Evolutionary conservation across 2,113 vertebrate species (phyloP).

Genomic region (Rhinopomastus cyanomelas): DNA sequence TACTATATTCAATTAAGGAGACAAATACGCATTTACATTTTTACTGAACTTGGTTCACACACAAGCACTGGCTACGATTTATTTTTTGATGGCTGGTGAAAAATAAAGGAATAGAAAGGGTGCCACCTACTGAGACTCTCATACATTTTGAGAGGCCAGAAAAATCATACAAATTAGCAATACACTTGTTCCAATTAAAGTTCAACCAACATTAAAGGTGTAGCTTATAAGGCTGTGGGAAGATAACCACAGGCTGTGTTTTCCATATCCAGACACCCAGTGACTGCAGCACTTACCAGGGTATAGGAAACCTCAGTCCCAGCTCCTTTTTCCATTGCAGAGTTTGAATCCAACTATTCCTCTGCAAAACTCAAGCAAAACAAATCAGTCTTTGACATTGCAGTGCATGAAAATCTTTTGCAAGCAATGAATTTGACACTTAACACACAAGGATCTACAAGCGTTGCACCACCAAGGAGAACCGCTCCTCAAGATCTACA

Average conservation of each 20-base stretch:
- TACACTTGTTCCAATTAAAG: neutral
- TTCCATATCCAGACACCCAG: neutral
- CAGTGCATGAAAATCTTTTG: neutral
- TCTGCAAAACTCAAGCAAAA: neutral
- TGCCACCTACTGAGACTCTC: slow-evolving; percentile 68
- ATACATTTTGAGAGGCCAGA: slow-evolving; percentile 7
- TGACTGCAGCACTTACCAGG: neutral
- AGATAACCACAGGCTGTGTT: neutral
- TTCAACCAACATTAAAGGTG: neutral
- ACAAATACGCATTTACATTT: slow-evolving; percentile 73
- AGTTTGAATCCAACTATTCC: neutral
- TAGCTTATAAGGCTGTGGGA: neutral
- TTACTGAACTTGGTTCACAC: slow-evolving; percentile 39
- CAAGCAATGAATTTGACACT: neutral
- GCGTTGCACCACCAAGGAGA: fast-evolving
- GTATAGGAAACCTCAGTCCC: neutral
- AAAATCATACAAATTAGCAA: neutral
- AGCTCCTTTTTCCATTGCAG: neutral
- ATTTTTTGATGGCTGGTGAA: slow-evolving; percentile 1
- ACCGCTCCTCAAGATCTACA: fast-evolving
- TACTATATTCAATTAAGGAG: slow-evolving; percentile 74
- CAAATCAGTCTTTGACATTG: neutral
- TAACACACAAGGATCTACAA: neutral
- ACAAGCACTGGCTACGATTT: neutral
- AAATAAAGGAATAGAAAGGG: slow-evolving; percentile 64